phyloP scores from a whole-genome alignment of 2,113 vertebrate genomes.

The Paradoxurus hermaphroditus region DNA sequence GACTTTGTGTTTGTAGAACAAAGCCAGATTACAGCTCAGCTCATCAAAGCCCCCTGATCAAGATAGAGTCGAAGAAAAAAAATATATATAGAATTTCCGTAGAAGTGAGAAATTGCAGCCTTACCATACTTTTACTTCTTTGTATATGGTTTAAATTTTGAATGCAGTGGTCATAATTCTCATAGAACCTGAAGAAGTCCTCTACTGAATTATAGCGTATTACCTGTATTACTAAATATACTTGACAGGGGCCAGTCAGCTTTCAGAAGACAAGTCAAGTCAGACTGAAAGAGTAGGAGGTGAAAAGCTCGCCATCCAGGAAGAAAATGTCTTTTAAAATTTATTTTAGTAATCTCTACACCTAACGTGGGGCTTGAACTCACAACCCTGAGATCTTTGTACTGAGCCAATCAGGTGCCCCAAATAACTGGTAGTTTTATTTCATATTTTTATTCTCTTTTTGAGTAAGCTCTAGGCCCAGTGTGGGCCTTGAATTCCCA shows the following conservation, averaged over 20 bases:
- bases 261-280: slow-evolving; percentile 43
- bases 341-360: neutral
- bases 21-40: neutral
- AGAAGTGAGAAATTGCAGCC: neutral
- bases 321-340: neutral
- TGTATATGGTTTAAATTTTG: neutral
- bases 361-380: neutral
- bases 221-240: neutral
- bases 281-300: neutral
- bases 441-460: no score
- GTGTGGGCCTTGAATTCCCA: no score
- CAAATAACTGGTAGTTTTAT: no score
- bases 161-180: slow-evolving; percentile 11
- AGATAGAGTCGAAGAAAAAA: slow-evolving; percentile 3
- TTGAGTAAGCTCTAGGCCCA: no score
- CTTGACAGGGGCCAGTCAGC: neutral
- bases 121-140: slow-evolving; percentile 12
- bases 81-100: neutral
- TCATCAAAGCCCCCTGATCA: neutral
- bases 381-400: neutral
- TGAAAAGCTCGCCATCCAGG: neutral
- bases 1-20: neutral
- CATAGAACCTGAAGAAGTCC: neutral
- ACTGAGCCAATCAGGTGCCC: no score
- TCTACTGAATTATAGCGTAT: slow-evolving; percentile 8